Percentiles rank a stretch among this genome's conserved stretches.
Evolutionary conservation across 2,797 vertebrate genomes (phyloP).

Genomic region (Melanogrammus aeglefinus): DNA sequence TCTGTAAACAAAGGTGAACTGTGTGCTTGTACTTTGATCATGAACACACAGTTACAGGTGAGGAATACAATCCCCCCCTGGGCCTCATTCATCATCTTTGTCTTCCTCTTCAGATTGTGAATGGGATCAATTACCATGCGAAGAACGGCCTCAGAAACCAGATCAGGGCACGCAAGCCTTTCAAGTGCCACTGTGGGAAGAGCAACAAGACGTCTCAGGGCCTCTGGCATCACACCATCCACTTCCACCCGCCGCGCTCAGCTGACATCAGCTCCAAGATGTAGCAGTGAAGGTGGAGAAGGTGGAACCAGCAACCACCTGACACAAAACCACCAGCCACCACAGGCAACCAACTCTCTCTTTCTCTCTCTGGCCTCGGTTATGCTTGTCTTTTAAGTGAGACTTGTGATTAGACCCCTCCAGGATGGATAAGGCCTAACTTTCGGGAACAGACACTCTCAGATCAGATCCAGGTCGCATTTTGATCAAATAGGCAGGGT

Average conservation of each 20-base stretch:
- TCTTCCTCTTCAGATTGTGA: constrained; percentile 85
- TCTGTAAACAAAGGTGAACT: background rate
- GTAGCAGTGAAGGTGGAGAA: constrained; percentile 85
- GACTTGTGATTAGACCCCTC: background rate
- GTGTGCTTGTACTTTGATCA: background rate
- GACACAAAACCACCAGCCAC: constrained; percentile 51
- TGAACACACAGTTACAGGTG: constrained; percentile 8
- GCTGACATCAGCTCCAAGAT: constrained; percentile 95
- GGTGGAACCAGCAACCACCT: constrained; percentile 68
- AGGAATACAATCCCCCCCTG: constrained; percentile 1
- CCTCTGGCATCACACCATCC: constrained; percentile 98
- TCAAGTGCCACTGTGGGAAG: constrained; percentile 98
- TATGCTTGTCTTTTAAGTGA: background rate
- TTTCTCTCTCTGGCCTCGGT: background rate
- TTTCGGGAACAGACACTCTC: background rate
- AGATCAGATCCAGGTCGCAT: background rate
- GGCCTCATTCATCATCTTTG: background rate
- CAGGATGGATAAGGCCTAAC: background rate
- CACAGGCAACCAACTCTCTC: background rate
- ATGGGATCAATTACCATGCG: constrained; percentile 98
- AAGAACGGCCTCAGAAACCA: constrained; percentile 98
- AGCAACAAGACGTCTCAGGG: constrained; percentile 99
- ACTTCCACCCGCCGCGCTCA: constrained; percentile 94
- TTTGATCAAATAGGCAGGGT: background rate
- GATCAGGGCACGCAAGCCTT: constrained; percentile 96